phyloP scores from a whole-genome alignment of 1,140 invertebrate genomes.

The Spodoptera litura region DNA sequence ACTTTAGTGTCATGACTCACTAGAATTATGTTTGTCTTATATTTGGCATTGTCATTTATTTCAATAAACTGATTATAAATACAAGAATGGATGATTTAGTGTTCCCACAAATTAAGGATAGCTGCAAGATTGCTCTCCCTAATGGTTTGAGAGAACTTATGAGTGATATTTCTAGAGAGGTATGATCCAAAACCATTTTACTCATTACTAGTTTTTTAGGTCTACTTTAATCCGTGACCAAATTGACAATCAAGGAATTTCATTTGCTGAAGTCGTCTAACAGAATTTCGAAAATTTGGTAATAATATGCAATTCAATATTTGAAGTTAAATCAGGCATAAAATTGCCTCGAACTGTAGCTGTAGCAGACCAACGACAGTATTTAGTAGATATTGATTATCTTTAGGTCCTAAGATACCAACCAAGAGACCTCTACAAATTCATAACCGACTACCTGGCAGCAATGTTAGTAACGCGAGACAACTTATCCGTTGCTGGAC shows the following conservation, averaged over 20 bases:
- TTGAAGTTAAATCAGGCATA: no score
- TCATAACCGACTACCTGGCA: conserved; percentile 89
- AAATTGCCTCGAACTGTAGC: no score
- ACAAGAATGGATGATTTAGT: conserved; percentile 64
- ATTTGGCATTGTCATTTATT: neutral
- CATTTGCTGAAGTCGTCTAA: no score
- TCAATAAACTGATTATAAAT: conserved; percentile 14
- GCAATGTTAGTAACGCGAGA: conserved; percentile 88
- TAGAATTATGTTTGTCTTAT: neutral
- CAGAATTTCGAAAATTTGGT: no score
- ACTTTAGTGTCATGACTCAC: neutral
- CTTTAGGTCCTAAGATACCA: conserved; percentile 87
- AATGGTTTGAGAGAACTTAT: conserved; percentile 89
- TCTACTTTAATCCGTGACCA: neutral
- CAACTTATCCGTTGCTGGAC: conserved; percentile 65
- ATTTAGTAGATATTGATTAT: neutral
- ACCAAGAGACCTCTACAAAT: conserved; percentile 86
- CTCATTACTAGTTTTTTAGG: no score
- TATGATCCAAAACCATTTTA: conserved; percentile 56
- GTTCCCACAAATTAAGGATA: conserved; percentile 61
- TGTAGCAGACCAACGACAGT: no score
- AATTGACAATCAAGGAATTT: no score
- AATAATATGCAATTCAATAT: no score
- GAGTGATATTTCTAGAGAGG: conserved; percentile 90
- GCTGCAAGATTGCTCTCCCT: conserved; percentile 77